phyloP scores from a whole-genome alignment of 2,113 vertebrate species.

The Gallinago media region DNA sequence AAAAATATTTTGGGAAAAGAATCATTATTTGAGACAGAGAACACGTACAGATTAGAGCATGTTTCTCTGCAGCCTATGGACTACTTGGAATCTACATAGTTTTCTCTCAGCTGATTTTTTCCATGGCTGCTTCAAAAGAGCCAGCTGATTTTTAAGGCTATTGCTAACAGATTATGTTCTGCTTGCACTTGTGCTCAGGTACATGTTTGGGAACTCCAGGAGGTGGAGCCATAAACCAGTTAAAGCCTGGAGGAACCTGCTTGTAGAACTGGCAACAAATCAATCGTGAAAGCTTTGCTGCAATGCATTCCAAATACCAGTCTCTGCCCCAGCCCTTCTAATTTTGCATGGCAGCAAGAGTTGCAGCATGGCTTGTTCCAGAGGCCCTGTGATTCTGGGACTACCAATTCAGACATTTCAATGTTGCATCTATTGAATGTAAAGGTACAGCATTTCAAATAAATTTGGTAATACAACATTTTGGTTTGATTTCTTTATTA shows the following conservation, averaged over 20 bases:
- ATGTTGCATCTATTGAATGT: not conserved
- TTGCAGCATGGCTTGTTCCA: not conserved
- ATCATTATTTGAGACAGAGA: not conserved
- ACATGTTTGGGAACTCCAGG: not conserved
- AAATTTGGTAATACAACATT: not conserved
- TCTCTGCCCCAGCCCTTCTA: not conserved
- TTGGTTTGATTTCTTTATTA: not conserved
- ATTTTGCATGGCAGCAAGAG: not conserved
- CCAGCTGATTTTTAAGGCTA: not conserved
- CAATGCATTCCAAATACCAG: not conserved
- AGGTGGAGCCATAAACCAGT: not conserved
- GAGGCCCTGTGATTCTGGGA: not conserved
- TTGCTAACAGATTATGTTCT: not conserved
- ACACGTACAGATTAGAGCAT: not conserved
- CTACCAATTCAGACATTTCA: not conserved
- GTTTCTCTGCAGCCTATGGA: not conserved
- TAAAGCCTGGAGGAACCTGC: not conserved
- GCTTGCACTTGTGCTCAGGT: not conserved
- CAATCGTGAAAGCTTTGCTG: not conserved
- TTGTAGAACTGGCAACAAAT: not conserved
- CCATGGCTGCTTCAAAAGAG: not conserved
- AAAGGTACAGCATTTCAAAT: not conserved
- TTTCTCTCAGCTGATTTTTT: not conserved
- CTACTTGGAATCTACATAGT: not conserved
- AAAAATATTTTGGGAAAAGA: not conserved